These are phyloP conservation scores for Steinernema feltiae DNA, from an alignment of 1,140 invertebrate species.

Conservation along the genomic window DNA sequence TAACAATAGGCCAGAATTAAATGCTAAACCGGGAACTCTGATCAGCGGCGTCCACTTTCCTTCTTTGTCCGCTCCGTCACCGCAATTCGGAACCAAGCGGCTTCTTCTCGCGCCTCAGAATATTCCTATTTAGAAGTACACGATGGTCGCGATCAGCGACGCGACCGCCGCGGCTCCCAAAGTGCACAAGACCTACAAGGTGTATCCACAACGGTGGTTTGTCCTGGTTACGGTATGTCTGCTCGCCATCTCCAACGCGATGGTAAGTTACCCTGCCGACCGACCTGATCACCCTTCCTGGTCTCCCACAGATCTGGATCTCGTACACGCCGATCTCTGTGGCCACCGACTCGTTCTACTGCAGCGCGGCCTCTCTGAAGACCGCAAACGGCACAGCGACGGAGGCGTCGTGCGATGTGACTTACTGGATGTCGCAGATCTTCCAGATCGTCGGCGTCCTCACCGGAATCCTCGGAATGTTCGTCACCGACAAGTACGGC, in stretches of 20 bases:
- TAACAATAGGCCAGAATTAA: too few species aligned
- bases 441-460: conserved; percentile 53
- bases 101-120: too few species aligned
- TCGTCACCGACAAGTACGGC: conserved; percentile 51
- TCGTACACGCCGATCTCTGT: conserved; percentile 47
- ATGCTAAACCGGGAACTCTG: too few species aligned
- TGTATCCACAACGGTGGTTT: conserved; percentile 42
- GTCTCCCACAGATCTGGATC: conserved; percentile 52
- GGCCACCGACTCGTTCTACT: conserved; percentile 47
- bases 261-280: conserved; percentile 34
- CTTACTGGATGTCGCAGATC: conserved; percentile 45
- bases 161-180: background rate
- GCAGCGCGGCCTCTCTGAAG: conserved; percentile 8
- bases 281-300: background rate
- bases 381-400: too few species aligned
- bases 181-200: conserved; percentile 10
- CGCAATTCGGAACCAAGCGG: too few species aligned
- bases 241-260: conserved; percentile 55
- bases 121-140: conserved; percentile 5
- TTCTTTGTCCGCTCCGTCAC: too few species aligned
- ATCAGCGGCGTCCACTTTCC: too few species aligned
- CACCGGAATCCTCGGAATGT: conserved; percentile 53
- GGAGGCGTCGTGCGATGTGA: too few species aligned
- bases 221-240: conserved; percentile 48
- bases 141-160: conserved; percentile 3